Percentiles rank a stretch among this genome's conserved stretches.
Conservation (phyloP, 2,797 vertebrate species). For the Helicolenus hilgendorfi region DNA sequence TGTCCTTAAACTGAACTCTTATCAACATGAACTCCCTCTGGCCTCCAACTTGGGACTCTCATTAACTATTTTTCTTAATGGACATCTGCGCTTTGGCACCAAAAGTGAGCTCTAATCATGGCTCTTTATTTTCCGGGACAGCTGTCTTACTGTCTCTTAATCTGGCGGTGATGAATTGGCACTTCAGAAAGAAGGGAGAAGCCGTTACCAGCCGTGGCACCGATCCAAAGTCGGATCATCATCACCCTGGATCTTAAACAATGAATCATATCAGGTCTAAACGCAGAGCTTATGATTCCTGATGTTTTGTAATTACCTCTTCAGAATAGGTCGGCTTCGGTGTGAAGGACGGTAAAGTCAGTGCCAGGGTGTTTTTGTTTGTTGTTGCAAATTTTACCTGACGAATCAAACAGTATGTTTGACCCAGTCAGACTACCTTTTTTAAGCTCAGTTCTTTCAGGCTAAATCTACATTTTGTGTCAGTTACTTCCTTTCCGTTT, state of each 20-base stretch:
- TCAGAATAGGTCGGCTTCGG: background rate
- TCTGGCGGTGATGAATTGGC: slow-evolving; percentile 29
- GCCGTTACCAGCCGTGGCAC: background rate
- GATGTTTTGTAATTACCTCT: slow-evolving; percentile 25
- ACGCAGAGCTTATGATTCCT: slow-evolving; percentile 12
- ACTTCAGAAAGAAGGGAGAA: background rate
- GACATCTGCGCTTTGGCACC: background rate
- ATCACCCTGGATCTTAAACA: background rate
- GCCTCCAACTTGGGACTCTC: background rate
- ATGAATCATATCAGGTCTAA: slow-evolving; percentile 5
- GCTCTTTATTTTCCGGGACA: slow-evolving; percentile 35
- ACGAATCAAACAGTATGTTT: background rate
- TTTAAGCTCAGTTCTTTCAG: background rate
- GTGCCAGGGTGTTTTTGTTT: background rate
- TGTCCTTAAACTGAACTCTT: too few species aligned
- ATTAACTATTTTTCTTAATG: slow-evolving; percentile 16
- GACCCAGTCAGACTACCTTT: background rate
- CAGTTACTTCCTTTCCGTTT: background rate
- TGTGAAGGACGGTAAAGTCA: background rate
- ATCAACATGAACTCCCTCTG: background rate
- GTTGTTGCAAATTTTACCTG: background rate
- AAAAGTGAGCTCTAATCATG: background rate
- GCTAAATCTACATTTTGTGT: background rate
- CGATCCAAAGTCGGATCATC: slow-evolving; percentile 37
- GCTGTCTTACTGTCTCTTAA: slow-evolving; percentile 32